Conservation (phyloP, 2,113 vertebrate genomes). For the Psilopsiagon aymara region DNA sequence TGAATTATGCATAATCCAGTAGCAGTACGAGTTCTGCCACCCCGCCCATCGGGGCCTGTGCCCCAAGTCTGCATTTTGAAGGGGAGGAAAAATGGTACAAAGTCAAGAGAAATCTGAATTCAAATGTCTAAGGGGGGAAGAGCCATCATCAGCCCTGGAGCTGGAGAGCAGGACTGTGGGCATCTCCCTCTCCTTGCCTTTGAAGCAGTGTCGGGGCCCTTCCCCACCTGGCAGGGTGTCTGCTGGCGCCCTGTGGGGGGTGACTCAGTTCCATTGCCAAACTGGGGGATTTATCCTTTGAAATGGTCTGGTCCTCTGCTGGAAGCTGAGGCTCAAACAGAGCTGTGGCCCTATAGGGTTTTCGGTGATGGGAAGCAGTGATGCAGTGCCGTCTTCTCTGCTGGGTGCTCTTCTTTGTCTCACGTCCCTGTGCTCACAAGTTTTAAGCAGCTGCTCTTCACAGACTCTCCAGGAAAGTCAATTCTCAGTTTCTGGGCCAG, state of each 20-base stretch:
- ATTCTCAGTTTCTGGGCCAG: not conserved
- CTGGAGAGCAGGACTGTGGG: not conserved
- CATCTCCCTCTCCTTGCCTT: not conserved
- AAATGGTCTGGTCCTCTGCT: not conserved
- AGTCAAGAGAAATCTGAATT: not conserved
- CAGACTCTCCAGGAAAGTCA: not conserved
- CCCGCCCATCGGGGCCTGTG: not conserved
- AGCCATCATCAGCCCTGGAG: not conserved
- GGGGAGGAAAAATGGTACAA: not conserved
- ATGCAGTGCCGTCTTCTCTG: not conserved
- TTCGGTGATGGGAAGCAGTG: not conserved
- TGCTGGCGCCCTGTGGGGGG: not conserved
- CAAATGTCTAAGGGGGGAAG: not conserved
- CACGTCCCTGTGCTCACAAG: fast-evolving
- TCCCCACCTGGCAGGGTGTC: not conserved
- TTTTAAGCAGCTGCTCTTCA: not conserved
- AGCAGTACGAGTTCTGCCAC: slow-evolving; percentile 25
- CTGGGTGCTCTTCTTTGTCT: not conserved
- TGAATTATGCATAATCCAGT: slow-evolving; percentile 32
- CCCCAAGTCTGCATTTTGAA: not conserved
- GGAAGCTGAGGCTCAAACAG: not conserved
- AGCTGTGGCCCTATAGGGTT: fast-evolving
- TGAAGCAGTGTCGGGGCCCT: not conserved
- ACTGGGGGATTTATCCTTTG: not conserved
- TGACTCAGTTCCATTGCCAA: not conserved